phyloP scores from a whole-genome alignment of 2,888 invertebrate species.

The Drosophila pullipes region DNA sequence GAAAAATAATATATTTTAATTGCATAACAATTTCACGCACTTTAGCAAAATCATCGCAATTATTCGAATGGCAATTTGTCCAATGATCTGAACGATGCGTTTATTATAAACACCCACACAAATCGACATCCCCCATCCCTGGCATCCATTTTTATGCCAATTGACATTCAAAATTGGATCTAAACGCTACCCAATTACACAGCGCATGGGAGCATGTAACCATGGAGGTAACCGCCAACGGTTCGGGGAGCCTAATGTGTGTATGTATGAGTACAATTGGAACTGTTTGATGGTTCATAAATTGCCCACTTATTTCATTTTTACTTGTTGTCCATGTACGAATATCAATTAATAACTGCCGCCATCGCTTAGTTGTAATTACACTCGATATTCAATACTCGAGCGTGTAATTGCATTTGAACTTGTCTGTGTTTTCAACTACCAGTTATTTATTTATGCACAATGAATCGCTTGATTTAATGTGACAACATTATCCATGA shows the following conservation, averaged over 20 bases:
- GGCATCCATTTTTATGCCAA: conserved; percentile 32
- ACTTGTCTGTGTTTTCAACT: conserved; percentile 27
- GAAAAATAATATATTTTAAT: conserved; percentile 74
- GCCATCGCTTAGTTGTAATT: conserved; percentile 62
- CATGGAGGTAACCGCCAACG: conserved; percentile 30
- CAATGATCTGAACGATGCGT: conserved; percentile 72
- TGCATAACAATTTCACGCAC: conserved; percentile 75
- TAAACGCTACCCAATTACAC: conserved; percentile 64
- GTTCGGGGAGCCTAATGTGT: background rate
- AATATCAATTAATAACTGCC: conserved; percentile 70
- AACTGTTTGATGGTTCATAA: conserved; percentile 63
- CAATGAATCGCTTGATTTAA: conserved; percentile 33
- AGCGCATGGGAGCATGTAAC: conserved; percentile 67
- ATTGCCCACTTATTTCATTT: conserved; percentile 69
- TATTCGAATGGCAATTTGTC: conserved; percentile 63
- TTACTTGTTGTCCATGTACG: conserved; percentile 49
- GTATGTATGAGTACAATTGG: conserved; percentile 16
- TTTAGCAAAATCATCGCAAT: conserved; percentile 62
- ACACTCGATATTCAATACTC: conserved; percentile 46
- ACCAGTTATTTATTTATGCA: conserved; percentile 53
- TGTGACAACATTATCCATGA: conserved; percentile 25
- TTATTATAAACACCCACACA: conserved; percentile 55
- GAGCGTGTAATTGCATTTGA: conserved; percentile 21
- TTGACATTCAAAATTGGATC: conserved; percentile 60
- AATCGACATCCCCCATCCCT: conserved; percentile 5